Conservation (phyloP, 2,888 invertebrate genomes). For the Tachina fera region DNA sequence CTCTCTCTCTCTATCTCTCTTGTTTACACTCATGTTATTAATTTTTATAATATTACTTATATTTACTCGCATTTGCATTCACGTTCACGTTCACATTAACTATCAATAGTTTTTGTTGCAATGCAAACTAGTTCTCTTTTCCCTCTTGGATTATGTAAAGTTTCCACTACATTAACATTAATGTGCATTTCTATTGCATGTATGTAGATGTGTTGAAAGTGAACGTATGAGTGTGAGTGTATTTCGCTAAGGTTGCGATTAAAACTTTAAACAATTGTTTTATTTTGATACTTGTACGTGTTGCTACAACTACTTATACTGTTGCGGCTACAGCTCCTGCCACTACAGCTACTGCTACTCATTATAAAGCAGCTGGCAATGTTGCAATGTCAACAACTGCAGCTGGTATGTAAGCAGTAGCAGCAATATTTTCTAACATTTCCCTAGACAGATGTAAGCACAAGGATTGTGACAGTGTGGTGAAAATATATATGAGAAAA, state of each 20-base stretch:
- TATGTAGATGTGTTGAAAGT: background rate
- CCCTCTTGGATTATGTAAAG: conserved; percentile 40
- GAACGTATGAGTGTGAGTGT: no score
- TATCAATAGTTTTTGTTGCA: conserved; percentile 19
- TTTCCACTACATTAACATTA: conserved; percentile 55
- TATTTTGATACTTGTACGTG: conserved; percentile 36
- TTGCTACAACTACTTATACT: conserved; percentile 20
- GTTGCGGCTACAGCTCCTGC: background rate
- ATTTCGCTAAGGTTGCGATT: conserved; percentile 36
- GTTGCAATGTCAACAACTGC: conserved; percentile 57
- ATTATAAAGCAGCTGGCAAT: conserved; percentile 53
- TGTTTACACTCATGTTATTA: conserved; percentile 57
- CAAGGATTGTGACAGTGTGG: conserved; percentile 33
- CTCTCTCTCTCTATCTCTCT: background rate
- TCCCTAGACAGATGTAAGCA: conserved; percentile 55
- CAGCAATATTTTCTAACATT: conserved; percentile 50
- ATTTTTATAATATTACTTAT: conserved; percentile 40
- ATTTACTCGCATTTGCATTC: background rate
- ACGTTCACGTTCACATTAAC: conserved; percentile 5
- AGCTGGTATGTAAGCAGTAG: conserved; percentile 33
- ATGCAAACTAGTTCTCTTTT: conserved; percentile 39
- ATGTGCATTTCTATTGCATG: conserved; percentile 18
- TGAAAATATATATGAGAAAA: background rate
- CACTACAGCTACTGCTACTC: background rate
- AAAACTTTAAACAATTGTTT: conserved; percentile 61